These are phyloP conservation scores for Eutrigla gurnardus DNA, from an alignment of 2,797 vertebrate genomes.

Conservation along the genomic window DNA sequence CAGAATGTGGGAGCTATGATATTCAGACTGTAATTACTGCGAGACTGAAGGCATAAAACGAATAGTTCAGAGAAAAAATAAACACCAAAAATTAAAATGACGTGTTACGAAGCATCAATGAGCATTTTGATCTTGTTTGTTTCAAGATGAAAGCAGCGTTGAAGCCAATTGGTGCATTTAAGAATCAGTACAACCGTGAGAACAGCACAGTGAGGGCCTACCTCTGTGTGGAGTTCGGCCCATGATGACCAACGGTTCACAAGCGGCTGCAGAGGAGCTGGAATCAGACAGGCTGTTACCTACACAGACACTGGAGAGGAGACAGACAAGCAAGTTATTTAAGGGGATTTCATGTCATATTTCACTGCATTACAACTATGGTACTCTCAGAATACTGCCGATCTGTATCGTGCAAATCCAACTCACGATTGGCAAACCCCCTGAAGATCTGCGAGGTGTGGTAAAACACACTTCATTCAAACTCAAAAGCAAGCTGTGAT, in stretches of 20 bases:
- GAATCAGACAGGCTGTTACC: constrained; percentile 63
- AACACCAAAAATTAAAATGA: constrained; percentile 16
- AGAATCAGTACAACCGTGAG: background rate
- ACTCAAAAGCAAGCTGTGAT: too few relatives aligned
- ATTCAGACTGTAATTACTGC: constrained; percentile 50
- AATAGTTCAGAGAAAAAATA: background rate
- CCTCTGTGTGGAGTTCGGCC: constrained; percentile 89
- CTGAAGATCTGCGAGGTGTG: too few relatives aligned
- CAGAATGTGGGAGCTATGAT: constrained; percentile 42
- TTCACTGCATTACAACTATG: background rate
- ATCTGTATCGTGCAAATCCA: too few relatives aligned
- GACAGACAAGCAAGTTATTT: constrained; percentile 9
- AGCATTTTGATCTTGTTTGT: constrained; percentile 18
- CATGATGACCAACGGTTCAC: constrained; percentile 81
- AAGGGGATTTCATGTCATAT: background rate
- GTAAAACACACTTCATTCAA: too few relatives aligned
- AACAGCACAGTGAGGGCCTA: constrained; percentile 55
- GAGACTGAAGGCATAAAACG: constrained; percentile 35
- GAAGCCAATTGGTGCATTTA: background rate
- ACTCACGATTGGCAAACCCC: too few relatives aligned
- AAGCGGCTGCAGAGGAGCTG: constrained; percentile 66
- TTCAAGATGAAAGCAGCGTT: background rate
- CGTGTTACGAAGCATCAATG: background rate
- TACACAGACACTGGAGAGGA: constrained; percentile 45
- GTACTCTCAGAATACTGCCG: too few relatives aligned